phyloP scores from a whole-genome alignment of 2,797 vertebrate genomes.

The Enteromius anoplus region DNA sequence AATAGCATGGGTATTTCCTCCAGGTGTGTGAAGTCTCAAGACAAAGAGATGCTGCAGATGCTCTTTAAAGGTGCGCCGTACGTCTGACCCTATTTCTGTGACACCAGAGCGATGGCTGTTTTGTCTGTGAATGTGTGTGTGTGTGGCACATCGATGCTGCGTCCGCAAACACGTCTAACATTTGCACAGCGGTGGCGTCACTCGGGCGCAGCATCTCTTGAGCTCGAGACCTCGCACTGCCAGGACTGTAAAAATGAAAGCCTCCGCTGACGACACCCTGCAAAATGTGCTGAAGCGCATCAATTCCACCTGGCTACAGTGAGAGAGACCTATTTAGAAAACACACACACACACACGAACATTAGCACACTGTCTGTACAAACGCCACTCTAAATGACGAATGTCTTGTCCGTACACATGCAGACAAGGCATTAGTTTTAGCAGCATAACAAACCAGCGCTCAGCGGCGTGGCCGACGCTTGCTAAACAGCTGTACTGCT shows the following conservation, averaged over 20 bases:
- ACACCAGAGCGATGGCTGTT: constrained; percentile 2
- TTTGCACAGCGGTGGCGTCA: constrained; percentile 77
- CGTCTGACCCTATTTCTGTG: constrained; percentile 19
- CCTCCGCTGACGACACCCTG: constrained; percentile 70
- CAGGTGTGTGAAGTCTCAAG: neutral
- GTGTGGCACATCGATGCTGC: constrained; percentile 52
- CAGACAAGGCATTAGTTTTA: constrained; percentile 76
- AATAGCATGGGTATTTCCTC: neutral
- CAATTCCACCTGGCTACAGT: constrained; percentile 82
- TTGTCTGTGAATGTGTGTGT: neutral
- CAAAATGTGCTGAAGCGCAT: constrained; percentile 81
- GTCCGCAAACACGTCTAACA: constrained; percentile 80
- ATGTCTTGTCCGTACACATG: constrained; percentile 54
- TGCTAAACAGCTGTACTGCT: constrained; percentile 21
- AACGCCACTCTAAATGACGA: constrained; percentile 49
- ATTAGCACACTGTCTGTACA: constrained; percentile 54
- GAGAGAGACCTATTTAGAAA: constrained; percentile 80
- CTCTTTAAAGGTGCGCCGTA: neutral
- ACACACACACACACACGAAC: constrained; percentile 58
- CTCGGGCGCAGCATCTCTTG: constrained; percentile 73
- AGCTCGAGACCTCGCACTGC: constrained; percentile 76
- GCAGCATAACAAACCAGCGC: constrained; percentile 68
- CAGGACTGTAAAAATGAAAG: constrained; percentile 79
- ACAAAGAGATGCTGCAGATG: constrained; percentile 13
- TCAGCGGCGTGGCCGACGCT: neutral